These are phyloP conservation scores for Bombus turneri DNA, from an alignment of 1,140 invertebrate genomes.

Conservation along the genomic window DNA sequence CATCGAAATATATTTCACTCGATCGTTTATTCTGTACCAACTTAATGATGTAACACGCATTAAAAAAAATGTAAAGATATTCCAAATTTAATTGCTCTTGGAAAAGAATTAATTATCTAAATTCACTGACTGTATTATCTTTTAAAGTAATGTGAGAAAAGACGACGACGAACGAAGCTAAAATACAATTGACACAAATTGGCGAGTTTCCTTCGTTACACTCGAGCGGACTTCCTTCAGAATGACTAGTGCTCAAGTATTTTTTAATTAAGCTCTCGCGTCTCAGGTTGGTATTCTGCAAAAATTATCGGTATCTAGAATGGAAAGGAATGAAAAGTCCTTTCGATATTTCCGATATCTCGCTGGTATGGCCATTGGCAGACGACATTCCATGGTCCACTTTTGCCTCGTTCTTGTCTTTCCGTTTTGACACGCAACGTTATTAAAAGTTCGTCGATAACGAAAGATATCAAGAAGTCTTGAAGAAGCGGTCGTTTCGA, in stretches of 20 bases:
- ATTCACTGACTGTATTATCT: not conserved
- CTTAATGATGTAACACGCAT: not conserved
- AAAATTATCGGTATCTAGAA: slow-evolving; percentile 56
- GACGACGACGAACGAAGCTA: not conserved
- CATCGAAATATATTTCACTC: no score
- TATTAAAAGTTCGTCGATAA: slow-evolving; percentile 18
- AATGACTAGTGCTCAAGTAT: slow-evolving; percentile 50
- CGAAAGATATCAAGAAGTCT: slow-evolving; percentile 5
- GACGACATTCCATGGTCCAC: slow-evolving; percentile 50
- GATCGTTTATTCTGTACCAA: no score
- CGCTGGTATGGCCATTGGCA: slow-evolving; percentile 40
- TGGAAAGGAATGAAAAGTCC: slow-evolving; percentile 38
- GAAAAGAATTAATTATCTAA: not conserved
- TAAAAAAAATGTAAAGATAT: not conserved
- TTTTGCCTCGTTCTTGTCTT: slow-evolving; percentile 21
- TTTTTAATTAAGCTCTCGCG: slow-evolving; percentile 66
- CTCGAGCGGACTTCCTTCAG: not conserved
- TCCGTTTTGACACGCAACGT: not conserved
- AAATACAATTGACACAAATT: slow-evolving; percentile 40
- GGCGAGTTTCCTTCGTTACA: not conserved
- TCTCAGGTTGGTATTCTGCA: slow-evolving; percentile 39
- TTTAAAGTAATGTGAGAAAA: not conserved
- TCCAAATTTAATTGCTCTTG: not conserved
- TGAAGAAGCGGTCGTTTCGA: not conserved
- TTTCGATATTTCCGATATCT: slow-evolving; percentile 63